Conservation (phyloP, 2,888 invertebrate species). For the Drosophila nr. perissopoda region DNA sequence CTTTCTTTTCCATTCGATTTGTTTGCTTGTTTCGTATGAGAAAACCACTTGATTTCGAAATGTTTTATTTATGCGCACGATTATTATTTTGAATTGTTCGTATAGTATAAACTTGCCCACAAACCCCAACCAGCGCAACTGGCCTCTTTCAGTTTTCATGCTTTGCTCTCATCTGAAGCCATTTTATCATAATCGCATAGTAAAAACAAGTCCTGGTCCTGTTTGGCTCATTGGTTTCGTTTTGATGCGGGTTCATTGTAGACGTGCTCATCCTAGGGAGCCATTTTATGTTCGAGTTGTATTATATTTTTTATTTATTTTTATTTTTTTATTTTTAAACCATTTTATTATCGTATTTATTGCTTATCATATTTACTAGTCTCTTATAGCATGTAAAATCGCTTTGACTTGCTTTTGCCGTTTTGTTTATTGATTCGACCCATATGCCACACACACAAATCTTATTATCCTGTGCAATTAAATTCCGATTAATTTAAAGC, state of each 20-base stretch:
- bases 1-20: conserved; percentile 46
- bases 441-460: conserved; percentile 29
- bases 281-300: conserved; percentile 57
- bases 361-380: conserved; percentile 68
- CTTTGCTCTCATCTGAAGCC: conserved; percentile 71
- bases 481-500: conserved; percentile 37
- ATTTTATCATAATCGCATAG: conserved; percentile 73
- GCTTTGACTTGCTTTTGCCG: conserved; percentile 47
- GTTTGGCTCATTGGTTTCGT: conserved; percentile 68
- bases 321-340: conserved; percentile 6
- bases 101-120: conserved; percentile 17
- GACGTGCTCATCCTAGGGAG: conserved; percentile 40
- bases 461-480: conserved; percentile 18
- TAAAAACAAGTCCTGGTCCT: conserved; percentile 23
- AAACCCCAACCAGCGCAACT: background rate
- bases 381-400: conserved; percentile 59
- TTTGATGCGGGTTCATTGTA: conserved; percentile 71
- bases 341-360: conserved; percentile 73
- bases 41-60: conserved; percentile 74
- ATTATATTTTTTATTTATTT: conserved; percentile 26
- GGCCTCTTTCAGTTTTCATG: conserved; percentile 36
- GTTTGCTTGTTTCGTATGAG: conserved; percentile 61
- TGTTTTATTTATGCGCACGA: conserved; percentile 77
- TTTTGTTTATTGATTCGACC: conserved; percentile 55
- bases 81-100: conserved; percentile 69